Conservation (phyloP, 2,797 vertebrate species). For the Hemitrygon akajei region DNA sequence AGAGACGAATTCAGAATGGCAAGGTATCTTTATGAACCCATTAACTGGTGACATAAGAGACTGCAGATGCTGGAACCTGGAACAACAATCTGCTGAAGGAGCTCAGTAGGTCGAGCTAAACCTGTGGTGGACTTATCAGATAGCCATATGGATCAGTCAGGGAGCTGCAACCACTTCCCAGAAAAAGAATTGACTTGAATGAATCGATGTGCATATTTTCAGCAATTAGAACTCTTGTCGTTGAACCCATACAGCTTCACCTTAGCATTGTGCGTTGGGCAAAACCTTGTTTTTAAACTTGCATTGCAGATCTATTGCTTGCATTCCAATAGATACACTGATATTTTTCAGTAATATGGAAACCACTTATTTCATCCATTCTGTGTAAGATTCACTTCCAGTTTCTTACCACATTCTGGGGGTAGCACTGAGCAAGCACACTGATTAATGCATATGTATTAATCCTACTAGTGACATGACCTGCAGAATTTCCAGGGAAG, state of each 20-base stretch:
- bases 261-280: neutral
- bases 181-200: neutral
- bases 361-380: neutral
- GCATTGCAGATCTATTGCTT: neutral
- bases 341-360: neutral
- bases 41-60: neutral
- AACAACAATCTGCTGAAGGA: too few species aligned
- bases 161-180: neutral
- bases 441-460: neutral
- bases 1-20: neutral
- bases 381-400: neutral
- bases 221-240: neutral
- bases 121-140: neutral
- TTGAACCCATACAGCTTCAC: neutral
- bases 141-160: neutral
- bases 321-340: neutral
- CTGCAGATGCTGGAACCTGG: too few species aligned
- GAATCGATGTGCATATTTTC: neutral
- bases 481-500: neutral
- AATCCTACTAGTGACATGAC: neutral
- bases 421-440: neutral
- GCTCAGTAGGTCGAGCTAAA: too few species aligned
- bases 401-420: neutral
- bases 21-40: neutral
- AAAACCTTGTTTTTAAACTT: neutral